Conservation (phyloP, 2,113 vertebrate species). For the Aegotheles bennettii region DNA sequence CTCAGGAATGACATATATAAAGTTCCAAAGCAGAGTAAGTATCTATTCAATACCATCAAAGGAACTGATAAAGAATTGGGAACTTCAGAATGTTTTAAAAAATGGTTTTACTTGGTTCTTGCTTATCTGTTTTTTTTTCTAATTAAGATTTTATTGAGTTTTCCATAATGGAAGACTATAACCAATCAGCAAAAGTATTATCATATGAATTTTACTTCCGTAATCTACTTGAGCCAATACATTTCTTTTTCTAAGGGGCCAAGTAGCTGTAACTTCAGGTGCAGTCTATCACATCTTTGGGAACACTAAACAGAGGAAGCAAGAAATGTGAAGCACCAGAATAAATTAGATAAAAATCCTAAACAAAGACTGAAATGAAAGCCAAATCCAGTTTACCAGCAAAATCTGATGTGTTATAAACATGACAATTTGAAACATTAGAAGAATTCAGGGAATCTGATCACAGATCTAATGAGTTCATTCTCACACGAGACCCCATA, state of each 20-base stretch:
- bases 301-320: background rate
- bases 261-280: slow-evolving; percentile 33
- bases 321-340: slow-evolving; percentile 3
- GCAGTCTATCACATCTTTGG: slow-evolving; percentile 12
- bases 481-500: slow-evolving; percentile 14
- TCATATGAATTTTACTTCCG: slow-evolving; percentile 18
- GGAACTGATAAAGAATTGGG: background rate
- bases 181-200: slow-evolving; percentile 30
- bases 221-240: slow-evolving; percentile 1
- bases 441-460: background rate
- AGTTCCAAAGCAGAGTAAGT: background rate
- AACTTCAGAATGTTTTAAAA: background rate
- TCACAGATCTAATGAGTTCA: slow-evolving; percentile 11
- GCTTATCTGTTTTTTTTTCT: slow-evolving; percentile 11
- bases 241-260: background rate
- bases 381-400: background rate
- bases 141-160: slow-evolving; percentile 49
- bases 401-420: background rate
- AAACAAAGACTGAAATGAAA: slow-evolving; percentile 7
- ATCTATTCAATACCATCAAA: slow-evolving; percentile 27
- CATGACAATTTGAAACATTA: slow-evolving; percentile 6
- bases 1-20: background rate
- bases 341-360: slow-evolving; percentile 27
- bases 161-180: slow-evolving; percentile 8
- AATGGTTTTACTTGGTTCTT: background rate